These are phyloP conservation scores for Alcedo atthis DNA, from an alignment of 2,797 vertebrate species.

Conservation along the genomic window DNA sequence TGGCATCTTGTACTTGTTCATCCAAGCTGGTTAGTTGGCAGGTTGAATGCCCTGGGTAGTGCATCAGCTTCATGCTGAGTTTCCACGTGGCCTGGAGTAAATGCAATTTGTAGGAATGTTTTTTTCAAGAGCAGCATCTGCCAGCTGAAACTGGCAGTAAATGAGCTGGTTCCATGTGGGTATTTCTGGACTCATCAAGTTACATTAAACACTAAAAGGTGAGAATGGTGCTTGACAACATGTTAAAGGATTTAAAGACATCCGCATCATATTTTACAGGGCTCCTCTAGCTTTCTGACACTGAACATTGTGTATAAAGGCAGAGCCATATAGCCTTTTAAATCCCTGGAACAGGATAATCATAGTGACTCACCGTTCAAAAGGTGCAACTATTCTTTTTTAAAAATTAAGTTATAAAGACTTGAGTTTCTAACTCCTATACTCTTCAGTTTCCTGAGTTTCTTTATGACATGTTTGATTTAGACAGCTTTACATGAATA, in stretches of 20 bases:
- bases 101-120: background rate
- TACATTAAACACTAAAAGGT: background rate
- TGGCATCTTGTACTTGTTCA: background rate
- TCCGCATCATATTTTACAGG: background rate
- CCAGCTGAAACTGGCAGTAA: background rate
- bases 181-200: background rate
- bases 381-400: background rate
- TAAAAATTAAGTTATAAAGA: background rate
- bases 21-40: background rate
- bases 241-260: background rate
- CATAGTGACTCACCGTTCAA: background rate
- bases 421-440: background rate
- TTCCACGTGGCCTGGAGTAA: background rate
- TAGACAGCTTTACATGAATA: background rate
- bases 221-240: background rate
- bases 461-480: background rate
- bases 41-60: background rate
- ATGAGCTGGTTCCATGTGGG: background rate
- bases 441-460: background rate
- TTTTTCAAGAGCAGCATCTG: background rate
- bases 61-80: background rate
- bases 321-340: background rate
- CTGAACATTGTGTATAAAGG: background rate
- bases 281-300: background rate
- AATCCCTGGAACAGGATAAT: background rate